These are phyloP conservation scores for Rafetus swinhoei DNA, from an alignment of 2,113 vertebrate genomes.

Conservation along the genomic window DNA sequence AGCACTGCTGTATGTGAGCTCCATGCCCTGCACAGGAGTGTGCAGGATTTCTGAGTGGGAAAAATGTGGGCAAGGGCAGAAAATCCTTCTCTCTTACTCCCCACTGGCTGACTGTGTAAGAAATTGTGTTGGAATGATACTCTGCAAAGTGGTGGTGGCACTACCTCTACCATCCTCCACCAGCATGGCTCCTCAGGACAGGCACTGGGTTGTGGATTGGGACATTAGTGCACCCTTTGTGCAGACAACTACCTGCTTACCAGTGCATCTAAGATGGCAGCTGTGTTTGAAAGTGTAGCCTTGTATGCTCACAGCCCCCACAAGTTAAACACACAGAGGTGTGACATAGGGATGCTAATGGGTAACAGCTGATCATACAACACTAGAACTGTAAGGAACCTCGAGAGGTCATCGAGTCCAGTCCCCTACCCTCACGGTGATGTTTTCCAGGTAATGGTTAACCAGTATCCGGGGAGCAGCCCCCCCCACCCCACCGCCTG, in stretches of 20 bases:
- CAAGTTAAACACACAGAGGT: neutral
- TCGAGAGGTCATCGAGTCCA: too few relatives aligned
- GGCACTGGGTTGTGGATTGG: slow-evolving; percentile 29
- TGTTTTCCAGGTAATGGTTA: too few relatives aligned
- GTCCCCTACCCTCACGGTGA: too few relatives aligned
- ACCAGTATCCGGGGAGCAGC: too few relatives aligned
- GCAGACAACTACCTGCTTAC: slow-evolving; percentile 24
- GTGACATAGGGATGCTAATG: neutral
- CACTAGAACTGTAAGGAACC: too few relatives aligned
- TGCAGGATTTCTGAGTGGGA: neutral
- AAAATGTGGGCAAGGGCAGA: neutral
- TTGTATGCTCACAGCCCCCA: neutral
- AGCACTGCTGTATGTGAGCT: neutral
- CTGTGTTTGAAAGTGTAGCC: slow-evolving; percentile 15
- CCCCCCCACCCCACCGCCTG: too few relatives aligned
- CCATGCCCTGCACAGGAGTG: neutral
- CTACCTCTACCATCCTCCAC: neutral
- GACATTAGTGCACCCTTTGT: neutral
- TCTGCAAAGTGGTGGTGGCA: neutral
- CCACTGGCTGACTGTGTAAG: neutral
- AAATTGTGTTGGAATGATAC: neutral
- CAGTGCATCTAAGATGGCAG: neutral
- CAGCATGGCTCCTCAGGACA: accelerated
- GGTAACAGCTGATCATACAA: too few relatives aligned
- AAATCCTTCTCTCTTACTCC: neutral